Evolutionary conservation across 2,888 invertebrate species (phyloP), one percentile per base, ranked within the genome.

Genomic region (Agrenia bidenticulata): DNA sequence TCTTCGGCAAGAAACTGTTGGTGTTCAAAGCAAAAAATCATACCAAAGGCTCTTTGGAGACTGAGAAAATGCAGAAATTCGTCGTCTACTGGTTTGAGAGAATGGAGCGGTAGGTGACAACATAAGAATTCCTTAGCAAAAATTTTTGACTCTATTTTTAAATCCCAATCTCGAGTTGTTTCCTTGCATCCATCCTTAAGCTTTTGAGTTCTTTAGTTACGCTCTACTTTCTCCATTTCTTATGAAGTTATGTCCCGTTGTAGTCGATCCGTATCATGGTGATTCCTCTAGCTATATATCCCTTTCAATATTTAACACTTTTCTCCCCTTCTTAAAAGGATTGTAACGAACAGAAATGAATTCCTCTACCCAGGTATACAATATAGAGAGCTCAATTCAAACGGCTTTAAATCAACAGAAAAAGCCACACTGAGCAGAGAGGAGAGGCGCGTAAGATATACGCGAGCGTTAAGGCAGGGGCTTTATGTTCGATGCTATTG

Each of bases 1-100:
- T 88, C 51, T 92, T 94, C 80, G 93, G 91, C 0, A 86, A 87
- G 77, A 81, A 85, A 5, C 78, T 94, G 54, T 81, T 96, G 51
- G 85, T 94, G 75, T 87, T 95, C 73, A 90, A 88, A 79, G 88
- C 89, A 4, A 90, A 89, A 78, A 83, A 88, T 77, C 91, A 94
- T 78, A 82, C 85, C 2, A 94, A 92, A 82, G 90, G 90, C 13
- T 82, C 85, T 21, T 86, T 86, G 76, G 87, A 90, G 77, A 85
- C 89, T 75, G 87, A 87, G 0, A 89, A 90, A 39, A 79, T 93
- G 7, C 90, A 92, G 79, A 86, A 86, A 78, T 86, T 89, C 73
- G 85, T 95, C 63, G 87, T 94, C 0, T 94, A 92, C 79, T 92
- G 90, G 89, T 85, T 93, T 76, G 92, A 93, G 78, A 81, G 90